Conservation (phyloP, 2,888 invertebrate genomes). For the Hesperia comma region DNA sequence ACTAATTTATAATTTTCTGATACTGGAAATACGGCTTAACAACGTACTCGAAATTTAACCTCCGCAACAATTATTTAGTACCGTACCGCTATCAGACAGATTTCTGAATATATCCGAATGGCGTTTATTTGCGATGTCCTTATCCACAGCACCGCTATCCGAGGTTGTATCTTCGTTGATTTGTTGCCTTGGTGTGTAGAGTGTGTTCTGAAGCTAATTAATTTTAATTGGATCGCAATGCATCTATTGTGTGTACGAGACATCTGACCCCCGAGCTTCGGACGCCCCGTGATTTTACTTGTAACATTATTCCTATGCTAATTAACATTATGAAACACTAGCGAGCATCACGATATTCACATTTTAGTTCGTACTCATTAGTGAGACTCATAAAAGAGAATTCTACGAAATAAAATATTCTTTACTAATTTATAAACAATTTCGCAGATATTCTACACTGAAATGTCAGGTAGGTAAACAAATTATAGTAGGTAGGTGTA, state of each 20-base stretch:
- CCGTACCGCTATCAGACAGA: conserved; percentile 49
- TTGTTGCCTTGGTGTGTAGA: conserved; percentile 73
- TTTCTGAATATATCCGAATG: conserved; percentile 52
- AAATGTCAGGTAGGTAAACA: no score
- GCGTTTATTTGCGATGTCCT: conserved; percentile 55
- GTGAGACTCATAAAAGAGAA: conserved; percentile 15
- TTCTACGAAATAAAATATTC: conserved; percentile 10
- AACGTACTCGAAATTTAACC: neutral
- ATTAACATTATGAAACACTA: conserved; percentile 34
- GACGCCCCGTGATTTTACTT: conserved; percentile 50
- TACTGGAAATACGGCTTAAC: no score
- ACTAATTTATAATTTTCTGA: no score
- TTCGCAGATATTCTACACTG: neutral
- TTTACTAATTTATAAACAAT: neutral
- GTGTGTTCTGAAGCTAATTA: conserved; percentile 79
- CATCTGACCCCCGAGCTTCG: conserved; percentile 65
- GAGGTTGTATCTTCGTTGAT: conserved; percentile 74
- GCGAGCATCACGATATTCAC: conserved; percentile 8
- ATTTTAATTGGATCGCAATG: conserved; percentile 76
- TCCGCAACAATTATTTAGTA: conserved; percentile 43
- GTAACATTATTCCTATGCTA: conserved; percentile 35
- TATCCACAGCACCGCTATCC: conserved; percentile 66
- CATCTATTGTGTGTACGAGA: conserved; percentile 55
- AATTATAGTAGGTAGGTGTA: no score
- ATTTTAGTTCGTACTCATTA: conserved; percentile 25